Conservation (phyloP, 2,888 invertebrate species). For the Slavum lentiscoides region DNA sequence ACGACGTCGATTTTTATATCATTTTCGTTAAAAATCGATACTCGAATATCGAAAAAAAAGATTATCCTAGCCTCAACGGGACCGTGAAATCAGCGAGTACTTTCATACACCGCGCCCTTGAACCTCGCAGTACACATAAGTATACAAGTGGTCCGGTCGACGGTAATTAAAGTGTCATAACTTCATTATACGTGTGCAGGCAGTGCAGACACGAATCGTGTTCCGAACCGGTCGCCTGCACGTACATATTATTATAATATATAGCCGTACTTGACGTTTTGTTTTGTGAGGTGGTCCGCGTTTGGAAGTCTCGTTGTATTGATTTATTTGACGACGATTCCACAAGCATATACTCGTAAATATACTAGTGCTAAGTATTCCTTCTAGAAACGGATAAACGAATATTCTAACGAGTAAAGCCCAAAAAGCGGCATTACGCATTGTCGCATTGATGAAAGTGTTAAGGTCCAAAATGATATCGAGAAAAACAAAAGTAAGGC, state of each 20-base stretch:
- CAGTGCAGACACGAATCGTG: background rate
- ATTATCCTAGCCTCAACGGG: background rate
- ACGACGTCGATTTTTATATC: too few relatives aligned
- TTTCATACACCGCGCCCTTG: background rate
- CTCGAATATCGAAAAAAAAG: too few relatives aligned
- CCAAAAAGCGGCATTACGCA: too few relatives aligned
- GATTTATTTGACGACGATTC: too few relatives aligned
- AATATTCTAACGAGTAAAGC: too few relatives aligned
- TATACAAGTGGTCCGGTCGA: background rate
- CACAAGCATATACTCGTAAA: too few relatives aligned
- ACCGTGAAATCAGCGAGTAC: background rate
- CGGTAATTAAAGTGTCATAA: slow-evolving; percentile 30
- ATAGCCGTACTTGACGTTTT: background rate
- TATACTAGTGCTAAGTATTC: too few relatives aligned
- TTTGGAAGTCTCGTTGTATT: background rate
- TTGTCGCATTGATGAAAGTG: too few relatives aligned
- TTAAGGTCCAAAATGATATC: too few relatives aligned
- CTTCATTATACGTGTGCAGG: slow-evolving; percentile 12
- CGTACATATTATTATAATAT: background rate
- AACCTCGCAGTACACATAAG: background rate
- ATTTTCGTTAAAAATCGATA: too few relatives aligned
- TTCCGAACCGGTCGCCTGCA: slow-evolving; percentile 9
- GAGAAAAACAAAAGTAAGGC: too few relatives aligned
- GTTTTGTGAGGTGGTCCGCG: background rate
- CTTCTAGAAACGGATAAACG: too few relatives aligned